Percentiles rank a stretch among this genome's conserved stretches.
phyloP scores from a whole-genome alignment of 2,113 vertebrate species.

The Erythrocebus patas region DNA sequence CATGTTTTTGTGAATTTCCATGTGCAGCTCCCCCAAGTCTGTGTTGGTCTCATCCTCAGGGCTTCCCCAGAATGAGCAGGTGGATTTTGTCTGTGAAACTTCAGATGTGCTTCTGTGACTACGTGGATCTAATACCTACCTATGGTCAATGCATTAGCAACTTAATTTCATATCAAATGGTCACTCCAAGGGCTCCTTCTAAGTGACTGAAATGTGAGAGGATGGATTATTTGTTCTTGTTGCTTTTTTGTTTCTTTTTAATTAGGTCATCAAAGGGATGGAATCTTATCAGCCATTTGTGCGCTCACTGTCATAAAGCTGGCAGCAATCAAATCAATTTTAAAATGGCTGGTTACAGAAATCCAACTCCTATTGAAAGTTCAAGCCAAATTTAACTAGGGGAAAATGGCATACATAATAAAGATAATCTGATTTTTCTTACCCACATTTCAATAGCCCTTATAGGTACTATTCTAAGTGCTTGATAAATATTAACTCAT shows the following conservation, averaged over 20 bases:
- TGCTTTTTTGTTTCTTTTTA: neutral
- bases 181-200: neutral
- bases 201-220: neutral
- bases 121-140: neutral
- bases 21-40: neutral
- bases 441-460: neutral
- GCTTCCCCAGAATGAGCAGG: rapidly evolving
- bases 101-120: neutral
- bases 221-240: neutral
- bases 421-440: slow-evolving; percentile 1
- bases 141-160: neutral
- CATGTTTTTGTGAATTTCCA: neutral
- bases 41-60: neutral
- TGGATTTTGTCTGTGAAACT: neutral
- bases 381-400: slow-evolving; percentile 3
- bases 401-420: neutral
- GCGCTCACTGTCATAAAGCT: neutral
- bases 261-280: slow-evolving; percentile 10
- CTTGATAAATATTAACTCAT: neutral
- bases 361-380: neutral
- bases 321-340: slow-evolving; percentile 27
- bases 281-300: slow-evolving; percentile 15
- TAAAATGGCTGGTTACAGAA: slow-evolving; percentile 35
- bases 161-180: neutral
- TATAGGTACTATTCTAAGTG: neutral